Conservation (phyloP, 2,797 vertebrate species). For the Holocentrus rufus region DNA sequence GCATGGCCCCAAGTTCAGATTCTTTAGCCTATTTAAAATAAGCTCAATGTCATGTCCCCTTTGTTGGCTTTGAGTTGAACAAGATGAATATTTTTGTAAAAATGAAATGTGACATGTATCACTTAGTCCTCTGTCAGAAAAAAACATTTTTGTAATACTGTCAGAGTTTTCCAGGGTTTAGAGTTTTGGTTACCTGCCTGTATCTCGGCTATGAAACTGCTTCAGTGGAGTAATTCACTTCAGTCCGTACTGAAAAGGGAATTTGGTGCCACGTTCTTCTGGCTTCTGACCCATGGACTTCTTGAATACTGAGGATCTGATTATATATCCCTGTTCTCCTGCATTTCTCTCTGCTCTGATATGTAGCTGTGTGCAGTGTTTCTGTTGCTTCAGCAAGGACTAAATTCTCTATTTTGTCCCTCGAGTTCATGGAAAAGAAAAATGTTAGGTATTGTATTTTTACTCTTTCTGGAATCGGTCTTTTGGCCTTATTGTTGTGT, state of each 20-base stretch:
- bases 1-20: conserved; percentile 63
- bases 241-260: conserved; percentile 5
- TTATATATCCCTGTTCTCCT: conserved; percentile 41
- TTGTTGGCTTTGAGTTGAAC: conserved; percentile 57
- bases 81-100: conserved; percentile 79
- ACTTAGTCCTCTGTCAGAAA: conserved; percentile 59
- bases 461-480: conserved; percentile 53
- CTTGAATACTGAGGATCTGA: conserved; percentile 49
- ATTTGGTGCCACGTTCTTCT: not conserved
- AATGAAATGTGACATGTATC: conserved; percentile 62
- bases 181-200: conserved; percentile 27
- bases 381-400: conserved; percentile 58
- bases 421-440: conserved; percentile 27
- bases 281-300: conserved; percentile 26
- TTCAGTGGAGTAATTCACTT: conserved; percentile 13
- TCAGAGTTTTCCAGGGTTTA: conserved; percentile 53
- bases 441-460: conserved; percentile 51
- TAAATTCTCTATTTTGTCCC: conserved; percentile 34
- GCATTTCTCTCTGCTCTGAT: conserved; percentile 43
- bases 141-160: conserved; percentile 55
- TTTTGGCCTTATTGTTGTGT: conserved; percentile 41
- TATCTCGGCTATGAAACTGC: conserved; percentile 28
- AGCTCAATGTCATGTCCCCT: conserved; percentile 33
- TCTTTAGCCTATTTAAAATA: conserved; percentile 24
- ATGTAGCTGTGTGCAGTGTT: conserved; percentile 63